phyloP scores from a whole-genome alignment of 30 jellyfish, hydroid and myxozoan genomes.

The Clytia hemisphaerica region DNA sequence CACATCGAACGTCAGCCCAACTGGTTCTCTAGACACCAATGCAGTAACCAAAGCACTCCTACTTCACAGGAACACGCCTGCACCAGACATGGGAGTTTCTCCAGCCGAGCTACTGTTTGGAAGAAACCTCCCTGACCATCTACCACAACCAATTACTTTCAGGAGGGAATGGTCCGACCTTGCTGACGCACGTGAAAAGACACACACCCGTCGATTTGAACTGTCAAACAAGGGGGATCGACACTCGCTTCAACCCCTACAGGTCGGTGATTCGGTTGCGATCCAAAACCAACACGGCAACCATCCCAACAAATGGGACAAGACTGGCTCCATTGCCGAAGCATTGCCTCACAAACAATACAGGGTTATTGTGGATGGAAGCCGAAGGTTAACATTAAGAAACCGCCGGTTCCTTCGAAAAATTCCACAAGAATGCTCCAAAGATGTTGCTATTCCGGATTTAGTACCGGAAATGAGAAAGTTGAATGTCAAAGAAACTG shows the following conservation, averaged over 20 bases:
- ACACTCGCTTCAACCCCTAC: background rate
- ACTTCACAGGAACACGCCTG: slow-evolving; percentile 12
- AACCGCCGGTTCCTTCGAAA: slow-evolving; percentile 12
- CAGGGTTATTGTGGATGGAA: slow-evolving; percentile 2
- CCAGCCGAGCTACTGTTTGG: slow-evolving; percentile 12
- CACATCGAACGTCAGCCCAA: background rate
- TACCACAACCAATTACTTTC: background rate
- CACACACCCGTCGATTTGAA: background rate
- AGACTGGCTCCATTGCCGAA: slow-evolving; percentile 11
- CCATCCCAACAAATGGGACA: slow-evolving; percentile 26
- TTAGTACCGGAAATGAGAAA: too few relatives aligned
- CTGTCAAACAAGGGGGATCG: background rate
- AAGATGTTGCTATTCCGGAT: too few relatives aligned
- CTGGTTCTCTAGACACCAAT: background rate
- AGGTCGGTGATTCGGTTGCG: slow-evolving; percentile 3
- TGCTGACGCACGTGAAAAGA: slow-evolving; percentile 5
- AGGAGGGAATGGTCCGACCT: background rate
- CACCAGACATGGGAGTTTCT: background rate
- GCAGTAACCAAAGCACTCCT: slow-evolving; percentile 5
- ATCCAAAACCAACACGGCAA: slow-evolving; percentile 23
- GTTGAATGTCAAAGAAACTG: too few relatives aligned
- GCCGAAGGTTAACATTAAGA: slow-evolving; percentile 8
- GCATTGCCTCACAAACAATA: slow-evolving; percentile 11
- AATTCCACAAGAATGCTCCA: background rate
- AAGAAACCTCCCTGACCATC: background rate